Evolutionary conservation across 2,888 invertebrate genomes (phyloP).

Genomic region (Trissolcus brochymenae): DNA sequence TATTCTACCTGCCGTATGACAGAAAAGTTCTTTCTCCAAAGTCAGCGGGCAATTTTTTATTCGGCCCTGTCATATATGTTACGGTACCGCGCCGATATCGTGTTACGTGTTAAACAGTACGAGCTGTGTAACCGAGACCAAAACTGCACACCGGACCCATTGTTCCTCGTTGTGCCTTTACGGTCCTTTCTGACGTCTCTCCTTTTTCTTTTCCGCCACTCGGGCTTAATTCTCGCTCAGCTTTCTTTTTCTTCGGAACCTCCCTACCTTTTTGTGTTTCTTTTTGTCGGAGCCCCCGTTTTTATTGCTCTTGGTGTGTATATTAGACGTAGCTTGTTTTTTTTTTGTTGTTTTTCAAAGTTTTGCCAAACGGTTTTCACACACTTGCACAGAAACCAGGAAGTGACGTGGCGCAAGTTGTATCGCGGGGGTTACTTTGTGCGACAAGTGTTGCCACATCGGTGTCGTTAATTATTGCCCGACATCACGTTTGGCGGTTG

Average conservation of each 20-base stretch:
- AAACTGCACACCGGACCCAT: slow-evolving; percentile 66
- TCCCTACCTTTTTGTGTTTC: slow-evolving; percentile 19
- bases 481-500: slow-evolving; percentile 48
- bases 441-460: slow-evolving; percentile 40
- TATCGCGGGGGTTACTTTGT: slow-evolving; percentile 19
- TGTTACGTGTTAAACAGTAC: slow-evolving; percentile 72
- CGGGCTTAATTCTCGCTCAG: slow-evolving; percentile 41
- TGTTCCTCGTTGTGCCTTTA: slow-evolving; percentile 60
- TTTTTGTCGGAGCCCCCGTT: slow-evolving; percentile 3
- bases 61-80: slow-evolving; percentile 45
- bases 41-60: slow-evolving; percentile 45
- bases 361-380: not conserved
- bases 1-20: slow-evolving; percentile 9
- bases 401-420: slow-evolving; percentile 64
- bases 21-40: slow-evolving; percentile 39
- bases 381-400: slow-evolving; percentile 65
- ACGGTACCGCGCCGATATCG: slow-evolving; percentile 65
- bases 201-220: slow-evolving; percentile 53
- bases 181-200: slow-evolving; percentile 23
- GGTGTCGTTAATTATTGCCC: slow-evolving; percentile 54
- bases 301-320: slow-evolving; percentile 21
- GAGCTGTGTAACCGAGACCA: slow-evolving; percentile 69
- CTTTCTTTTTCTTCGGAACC: slow-evolving; percentile 34
- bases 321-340: slow-evolving; percentile 8
- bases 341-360: slow-evolving; percentile 12